A percentile compares a stretch with the other conserved stretches of the same genome.
Conservation (phyloP, 2,113 vertebrate species). For the Delphinapterus leucas region DNA sequence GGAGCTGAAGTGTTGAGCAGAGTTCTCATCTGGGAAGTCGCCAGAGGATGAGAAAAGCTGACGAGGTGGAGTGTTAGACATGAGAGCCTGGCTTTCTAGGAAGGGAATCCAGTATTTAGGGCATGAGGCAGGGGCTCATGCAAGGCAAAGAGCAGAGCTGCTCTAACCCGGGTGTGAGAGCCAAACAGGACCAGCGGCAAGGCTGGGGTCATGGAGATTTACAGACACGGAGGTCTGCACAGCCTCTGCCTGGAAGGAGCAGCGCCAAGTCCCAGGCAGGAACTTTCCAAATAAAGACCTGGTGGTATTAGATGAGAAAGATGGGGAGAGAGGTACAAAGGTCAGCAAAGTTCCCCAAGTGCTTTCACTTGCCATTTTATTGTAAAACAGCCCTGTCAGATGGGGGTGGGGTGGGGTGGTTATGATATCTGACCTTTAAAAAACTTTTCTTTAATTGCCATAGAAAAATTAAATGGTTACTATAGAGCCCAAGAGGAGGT, state of each 20-base stretch:
- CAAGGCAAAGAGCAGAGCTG: rapidly evolving
- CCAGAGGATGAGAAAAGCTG: background rate
- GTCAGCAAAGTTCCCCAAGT: background rate
- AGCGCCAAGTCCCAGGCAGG: background rate
- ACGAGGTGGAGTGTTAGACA: rapidly evolving
- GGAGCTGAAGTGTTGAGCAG: background rate
- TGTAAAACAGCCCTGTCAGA: background rate
- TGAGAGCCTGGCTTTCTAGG: background rate
- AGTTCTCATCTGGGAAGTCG: rapidly evolving
- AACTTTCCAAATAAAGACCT: background rate
- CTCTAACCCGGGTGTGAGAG: too few relatives aligned
- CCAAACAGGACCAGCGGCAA: rapidly evolving
- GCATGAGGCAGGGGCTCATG: rapidly evolving
- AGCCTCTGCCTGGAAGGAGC: rapidly evolving
- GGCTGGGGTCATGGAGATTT: background rate
- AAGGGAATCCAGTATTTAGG: rapidly evolving
- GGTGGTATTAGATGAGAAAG: background rate
- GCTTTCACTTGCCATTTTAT: background rate
- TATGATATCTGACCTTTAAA: background rate
- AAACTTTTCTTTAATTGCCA: background rate
- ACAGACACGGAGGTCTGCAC: rapidly evolving
- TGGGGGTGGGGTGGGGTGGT: background rate
- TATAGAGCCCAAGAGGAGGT: background rate
- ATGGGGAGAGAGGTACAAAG: background rate
- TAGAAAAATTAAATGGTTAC: background rate